Evolutionary conservation across 2,888 invertebrate species (phyloP), one percentile per base, ranked within the genome.

Genomic region (Coelinius sp.): DNA sequence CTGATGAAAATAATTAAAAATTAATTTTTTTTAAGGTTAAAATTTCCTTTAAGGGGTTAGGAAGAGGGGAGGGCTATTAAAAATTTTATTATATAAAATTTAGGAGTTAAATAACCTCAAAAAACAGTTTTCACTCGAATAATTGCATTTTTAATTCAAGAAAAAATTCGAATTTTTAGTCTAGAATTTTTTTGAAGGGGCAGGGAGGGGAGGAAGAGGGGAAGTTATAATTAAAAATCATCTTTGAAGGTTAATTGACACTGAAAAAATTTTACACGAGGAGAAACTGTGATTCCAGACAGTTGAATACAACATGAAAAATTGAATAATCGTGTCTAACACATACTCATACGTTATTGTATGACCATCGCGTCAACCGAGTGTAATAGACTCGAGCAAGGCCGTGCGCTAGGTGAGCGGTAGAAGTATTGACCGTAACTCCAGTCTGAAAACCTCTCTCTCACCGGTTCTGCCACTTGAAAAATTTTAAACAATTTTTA

Each of bases 341-440:
- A 59, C 35, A 59, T 59, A 17, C 25, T 22, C 62, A 49, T 41
- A 56, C 56, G 25, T 41, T 63, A 41, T 63, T 63, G 41, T 38
- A 63, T 41, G 41, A 63, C 63, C 44, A 63, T 22, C 44, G 53
- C 31, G 46, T 41, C 62, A 67, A 41, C 76, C 68, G 78, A 77
- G 77, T 73, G 76, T 77, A 77, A 79, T 76, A 81, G 75, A 79
- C 78, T 71, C 78, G 73, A 73, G 79, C 79, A 77, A 80, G 80
- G 78, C 78, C 78, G 77, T 75, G 8, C 35, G 67, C 73, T 70
- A 38, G 25, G 59, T 63, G 63, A 20, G 27, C n/a, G 14, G 62
- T 8, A 12, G 8, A 62, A 70, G 52, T 52, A 31, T 59, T 59
- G 59, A 17, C 59, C 59, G 1, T 2, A 12, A 6, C 59, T 25